Evolutionary conservation across 2,888 invertebrate genomes (phyloP), one percentile per base, ranked within the genome.

Genomic region (Hirtodrosophila confusa): DNA sequence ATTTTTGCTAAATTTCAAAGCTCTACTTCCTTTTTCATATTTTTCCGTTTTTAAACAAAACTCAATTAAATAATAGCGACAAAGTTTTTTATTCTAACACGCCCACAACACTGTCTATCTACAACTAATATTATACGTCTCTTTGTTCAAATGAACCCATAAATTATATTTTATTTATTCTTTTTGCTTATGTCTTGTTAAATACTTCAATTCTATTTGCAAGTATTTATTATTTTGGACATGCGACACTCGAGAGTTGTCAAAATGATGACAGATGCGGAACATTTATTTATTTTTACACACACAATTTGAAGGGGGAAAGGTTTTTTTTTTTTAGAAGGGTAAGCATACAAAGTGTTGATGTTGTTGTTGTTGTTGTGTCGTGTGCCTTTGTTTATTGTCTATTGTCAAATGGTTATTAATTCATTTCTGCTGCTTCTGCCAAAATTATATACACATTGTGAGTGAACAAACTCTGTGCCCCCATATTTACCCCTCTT

Each of bases 221-320:
- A 39, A 45, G 36, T 50, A 75, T 65, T 50, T 40, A 33, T 53
- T 55, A 55, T 64, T 78, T 63, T 67, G 73, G 70, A 73, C 86
- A 83, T 58, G 63, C 54, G 51, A 31, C 66, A 69, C 75, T 78
- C 45, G 41, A 74, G 60, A 23, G 45, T 56, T 67, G 70, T 84
- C 75, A 67, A 77, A 69, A 51, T 60, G 61, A 75, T 78, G 87
- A 87, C 82, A 82, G 82, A 84, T 84, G 69, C 85, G 79, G 78
- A 85, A 85, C 86, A 64, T 79, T 69, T 44, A 74, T 70, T 63
- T 63, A 55, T 82, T 66, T 75, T 31, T 66, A 58, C 51, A 74
- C 61, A 58, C 37, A 48, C 17, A 24, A 24, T 36, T 24, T 40
- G 39, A 11, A 3, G 54, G 54, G 24, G 36, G 11, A 8, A 41